Evolutionary conservation across 35 echinoderm and acorn worm genomes (phyloP).

Genomic region (Apostichopus japonicus): DNA sequence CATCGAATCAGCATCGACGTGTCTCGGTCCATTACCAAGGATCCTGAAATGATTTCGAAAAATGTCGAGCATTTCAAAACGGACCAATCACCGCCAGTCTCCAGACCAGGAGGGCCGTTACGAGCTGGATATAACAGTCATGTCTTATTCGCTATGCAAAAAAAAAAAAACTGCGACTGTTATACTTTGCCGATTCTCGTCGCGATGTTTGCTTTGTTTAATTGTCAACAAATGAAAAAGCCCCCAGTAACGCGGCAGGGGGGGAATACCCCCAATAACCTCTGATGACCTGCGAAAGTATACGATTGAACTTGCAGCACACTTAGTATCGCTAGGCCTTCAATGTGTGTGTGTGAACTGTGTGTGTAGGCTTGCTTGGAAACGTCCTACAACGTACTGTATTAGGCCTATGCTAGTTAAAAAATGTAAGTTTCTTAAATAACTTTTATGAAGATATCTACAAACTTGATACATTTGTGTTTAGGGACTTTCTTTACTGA

Average conservation of each 20-base stretch:
- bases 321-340: too few species aligned
- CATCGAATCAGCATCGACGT: slow-evolving; percentile 16
- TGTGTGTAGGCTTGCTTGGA: not conserved
- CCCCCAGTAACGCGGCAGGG: slow-evolving; percentile 34
- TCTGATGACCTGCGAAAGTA: not conserved
- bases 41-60: slow-evolving; percentile 6
- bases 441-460: too few species aligned
- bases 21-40: slow-evolving; percentile 18
- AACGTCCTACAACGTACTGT: too few species aligned
- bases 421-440: too few species aligned
- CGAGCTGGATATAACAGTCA: not conserved
- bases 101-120: not conserved
- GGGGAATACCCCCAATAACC: slow-evolving; percentile 16
- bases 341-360: too few species aligned
- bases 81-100: not conserved
- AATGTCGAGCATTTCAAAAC: slow-evolving; percentile 20
- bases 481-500: too few species aligned
- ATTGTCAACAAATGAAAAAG: slow-evolving; percentile 49
- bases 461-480: too few species aligned
- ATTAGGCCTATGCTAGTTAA: too few species aligned
- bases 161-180: slow-evolving; percentile 9
- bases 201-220: slow-evolving; percentile 34
- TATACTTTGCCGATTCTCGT: not conserved
- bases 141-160: not conserved
- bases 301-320: not conserved